Conservation (phyloP, 2,797 vertebrate species). For the Vespertilio murinus region DNA sequence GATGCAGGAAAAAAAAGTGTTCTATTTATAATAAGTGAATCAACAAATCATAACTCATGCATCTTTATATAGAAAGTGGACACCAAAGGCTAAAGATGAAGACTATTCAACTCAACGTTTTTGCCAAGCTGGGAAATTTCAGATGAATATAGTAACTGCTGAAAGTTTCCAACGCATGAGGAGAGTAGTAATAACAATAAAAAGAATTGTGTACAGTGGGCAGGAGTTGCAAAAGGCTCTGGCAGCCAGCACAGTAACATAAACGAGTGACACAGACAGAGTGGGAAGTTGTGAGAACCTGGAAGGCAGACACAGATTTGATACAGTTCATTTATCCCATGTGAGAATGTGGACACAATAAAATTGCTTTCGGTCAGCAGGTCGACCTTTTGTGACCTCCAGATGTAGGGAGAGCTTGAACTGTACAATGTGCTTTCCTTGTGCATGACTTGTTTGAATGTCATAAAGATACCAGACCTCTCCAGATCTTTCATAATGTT, state of each 20-base stretch:
- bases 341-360: background rate
- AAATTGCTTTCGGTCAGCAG: background rate
- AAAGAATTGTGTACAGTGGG: background rate
- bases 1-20: background rate
- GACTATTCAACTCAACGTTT: background rate
- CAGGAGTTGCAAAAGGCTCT: background rate
- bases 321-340: background rate
- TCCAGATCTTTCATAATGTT: background rate
- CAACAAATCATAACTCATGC: background rate
- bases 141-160: background rate
- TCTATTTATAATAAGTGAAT: slow-evolving; percentile 27
- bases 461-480: background rate
- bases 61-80: slow-evolving; percentile 29
- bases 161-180: background rate
- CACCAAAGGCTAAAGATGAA: background rate
- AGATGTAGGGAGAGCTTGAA: slow-evolving; percentile 19
- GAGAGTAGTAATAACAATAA: background rate
- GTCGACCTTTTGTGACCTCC: slow-evolving; percentile 19
- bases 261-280: background rate
- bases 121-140: slow-evolving; percentile 43
- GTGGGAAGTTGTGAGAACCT: background rate
- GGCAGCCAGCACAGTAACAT: background rate
- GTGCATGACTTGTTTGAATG: background rate
- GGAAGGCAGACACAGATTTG: background rate
- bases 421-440: slow-evolving; percentile 3